These are phyloP conservation scores for Podocnemis expansa DNA, from an alignment of 2,113 vertebrate genomes.

Conservation along the genomic window DNA sequence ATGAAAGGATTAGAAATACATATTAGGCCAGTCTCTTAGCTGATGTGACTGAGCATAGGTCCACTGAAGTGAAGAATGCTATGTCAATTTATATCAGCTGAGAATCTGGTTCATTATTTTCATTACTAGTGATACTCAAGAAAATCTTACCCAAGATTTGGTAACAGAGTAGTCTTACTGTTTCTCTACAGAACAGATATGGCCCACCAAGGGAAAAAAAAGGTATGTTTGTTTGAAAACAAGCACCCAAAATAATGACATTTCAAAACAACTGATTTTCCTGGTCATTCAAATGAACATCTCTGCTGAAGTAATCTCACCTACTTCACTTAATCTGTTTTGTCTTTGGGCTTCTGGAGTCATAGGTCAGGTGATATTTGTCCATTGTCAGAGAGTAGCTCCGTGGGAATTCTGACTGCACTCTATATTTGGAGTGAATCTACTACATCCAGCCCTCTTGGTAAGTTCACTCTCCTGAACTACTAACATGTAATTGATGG, in stretches of 20 bases:
- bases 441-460: neutral
- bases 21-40: neutral
- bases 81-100: neutral
- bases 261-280: constrained; percentile 63
- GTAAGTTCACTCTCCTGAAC: neutral
- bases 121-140: constrained; percentile 20
- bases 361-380: neutral
- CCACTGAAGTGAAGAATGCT: neutral
- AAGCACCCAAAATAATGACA: constrained; percentile 51
- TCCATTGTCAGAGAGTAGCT: neutral
- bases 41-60: neutral
- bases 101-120: neutral
- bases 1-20: neutral
- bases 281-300: constrained; percentile 42
- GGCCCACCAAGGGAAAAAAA: constrained; percentile 54
- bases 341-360: neutral
- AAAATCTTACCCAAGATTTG: constrained; percentile 52
- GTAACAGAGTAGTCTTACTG: constrained; percentile 51
- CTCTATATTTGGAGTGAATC: neutral
- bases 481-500: neutral
- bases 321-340: neutral
- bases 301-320: constrained; percentile 26
- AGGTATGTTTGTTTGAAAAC: constrained; percentile 51
- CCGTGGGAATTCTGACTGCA: neutral
- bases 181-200: constrained; percentile 62